Evolutionary conservation across 2,888 invertebrate genomes (phyloP).

Genomic region (Pantelozetes paolii): DNA sequence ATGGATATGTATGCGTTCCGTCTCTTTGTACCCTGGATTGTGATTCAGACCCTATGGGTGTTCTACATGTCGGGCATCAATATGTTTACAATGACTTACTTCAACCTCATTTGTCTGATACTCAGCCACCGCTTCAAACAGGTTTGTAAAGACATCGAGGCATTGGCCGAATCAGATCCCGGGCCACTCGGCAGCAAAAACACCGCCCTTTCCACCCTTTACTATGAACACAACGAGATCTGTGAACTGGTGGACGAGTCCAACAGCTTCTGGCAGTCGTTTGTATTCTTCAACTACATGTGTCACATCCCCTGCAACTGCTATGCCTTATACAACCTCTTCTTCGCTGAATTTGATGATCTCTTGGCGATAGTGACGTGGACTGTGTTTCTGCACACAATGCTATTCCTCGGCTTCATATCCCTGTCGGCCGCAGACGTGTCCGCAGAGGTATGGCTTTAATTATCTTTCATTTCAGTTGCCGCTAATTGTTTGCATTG

Average conservation of each 20-base stretch:
- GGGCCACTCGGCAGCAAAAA: constrained; percentile 43
- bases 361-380: constrained; percentile 43
- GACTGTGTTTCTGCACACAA: constrained; percentile 43
- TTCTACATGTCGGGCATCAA: constrained; percentile 43
- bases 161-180: constrained; percentile 44
- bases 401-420: constrained; percentile 42
- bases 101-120: constrained; percentile 43
- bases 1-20: constrained; percentile 39
- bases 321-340: constrained; percentile 44
- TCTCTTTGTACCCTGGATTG: constrained; percentile 42
- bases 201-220: constrained; percentile 40
- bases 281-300: constrained; percentile 44
- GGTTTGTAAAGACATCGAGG: constrained; percentile 43
- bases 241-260: constrained; percentile 45
- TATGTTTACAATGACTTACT: constrained; percentile 43
- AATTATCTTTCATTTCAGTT: not conserved
- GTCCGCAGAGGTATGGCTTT: constrained; percentile 42
- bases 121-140: constrained; percentile 40
- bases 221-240: constrained; percentile 44
- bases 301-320: constrained; percentile 44
- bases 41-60: constrained; percentile 41
- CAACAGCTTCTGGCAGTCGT: constrained; percentile 44
- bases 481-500: not conserved
- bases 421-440: constrained; percentile 45
- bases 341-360: constrained; percentile 44